Conservation (phyloP, 1,140 invertebrate species). For the Coenobita brevimanus region DNA sequence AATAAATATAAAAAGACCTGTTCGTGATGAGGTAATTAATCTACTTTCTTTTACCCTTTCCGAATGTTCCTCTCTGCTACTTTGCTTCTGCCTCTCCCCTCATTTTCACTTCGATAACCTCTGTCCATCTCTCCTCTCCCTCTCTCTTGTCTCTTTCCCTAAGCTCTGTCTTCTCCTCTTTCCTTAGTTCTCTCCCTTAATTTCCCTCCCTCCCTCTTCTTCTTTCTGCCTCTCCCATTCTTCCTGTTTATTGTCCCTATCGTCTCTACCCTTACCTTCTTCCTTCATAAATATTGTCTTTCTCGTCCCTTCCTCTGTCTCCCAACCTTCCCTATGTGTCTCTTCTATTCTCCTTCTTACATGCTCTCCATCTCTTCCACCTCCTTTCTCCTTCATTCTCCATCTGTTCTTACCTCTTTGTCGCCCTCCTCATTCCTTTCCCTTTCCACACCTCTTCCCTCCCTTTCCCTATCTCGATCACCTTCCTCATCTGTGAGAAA, state of each 20-base stretch:
- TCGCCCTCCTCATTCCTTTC: neutral
- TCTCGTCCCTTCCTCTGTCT: neutral
- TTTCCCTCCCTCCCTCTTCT: constrained; percentile 4
- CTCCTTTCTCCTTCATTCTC: neutral
- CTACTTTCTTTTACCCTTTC: too few relatives aligned
- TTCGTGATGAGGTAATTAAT: too few relatives aligned
- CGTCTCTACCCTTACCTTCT: neutral
- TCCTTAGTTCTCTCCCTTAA: neutral
- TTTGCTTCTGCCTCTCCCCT: neutral
- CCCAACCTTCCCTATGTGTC: neutral
- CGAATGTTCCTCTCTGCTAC: too few relatives aligned
- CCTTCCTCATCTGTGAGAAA: too few relatives aligned
- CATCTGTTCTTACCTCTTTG: neutral
- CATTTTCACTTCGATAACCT: neutral
- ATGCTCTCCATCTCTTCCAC: neutral
- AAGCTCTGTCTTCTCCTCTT: neutral
- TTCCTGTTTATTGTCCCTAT: neutral
- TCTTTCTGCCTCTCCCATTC: neutral
- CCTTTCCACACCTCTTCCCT: too few relatives aligned
- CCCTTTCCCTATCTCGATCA: too few relatives aligned
- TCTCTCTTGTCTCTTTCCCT: neutral
- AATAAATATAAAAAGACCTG: too few relatives aligned
- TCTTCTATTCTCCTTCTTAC: neutral
- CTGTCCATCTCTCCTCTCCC: neutral
- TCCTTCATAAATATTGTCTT: neutral